Percentiles rank a stretch among this genome's conserved stretches.
Evolutionary conservation across 1,140 invertebrate species (phyloP).

Genomic region (Vanessa atalanta): DNA sequence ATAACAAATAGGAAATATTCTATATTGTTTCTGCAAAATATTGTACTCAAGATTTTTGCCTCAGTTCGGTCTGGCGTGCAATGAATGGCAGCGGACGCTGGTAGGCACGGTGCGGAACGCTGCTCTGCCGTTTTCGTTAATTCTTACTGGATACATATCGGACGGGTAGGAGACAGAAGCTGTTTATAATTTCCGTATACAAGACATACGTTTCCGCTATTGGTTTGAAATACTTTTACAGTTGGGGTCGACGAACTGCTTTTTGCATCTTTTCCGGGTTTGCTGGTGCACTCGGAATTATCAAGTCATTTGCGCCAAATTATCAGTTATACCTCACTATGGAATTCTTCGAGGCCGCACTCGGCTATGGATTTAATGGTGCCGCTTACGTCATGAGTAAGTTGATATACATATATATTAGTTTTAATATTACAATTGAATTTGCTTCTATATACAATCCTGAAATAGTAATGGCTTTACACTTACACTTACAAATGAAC

Average conservation of each 20-base stretch:
- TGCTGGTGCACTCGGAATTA: slow-evolving; percentile 74
- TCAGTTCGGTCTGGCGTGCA: slow-evolving; percentile 67
- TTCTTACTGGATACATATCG: slow-evolving; percentile 85
- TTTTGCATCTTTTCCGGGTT: slow-evolving; percentile 70
- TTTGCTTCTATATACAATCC: neutral
- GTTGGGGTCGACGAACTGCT: slow-evolving; percentile 80
- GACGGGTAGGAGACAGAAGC: slow-evolving; percentile 78
- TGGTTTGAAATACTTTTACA: slow-evolving; percentile 40
- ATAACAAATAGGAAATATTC: no score
- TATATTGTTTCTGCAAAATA: no score
- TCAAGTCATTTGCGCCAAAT: slow-evolving; percentile 80
- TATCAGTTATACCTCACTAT: slow-evolving; percentile 80
- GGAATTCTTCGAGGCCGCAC: slow-evolving; percentile 80
- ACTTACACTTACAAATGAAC: no score
- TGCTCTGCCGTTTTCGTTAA: slow-evolving; percentile 85
- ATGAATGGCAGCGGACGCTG: slow-evolving; percentile 85
- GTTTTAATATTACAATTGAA: neutral
- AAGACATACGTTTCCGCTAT: neutral
- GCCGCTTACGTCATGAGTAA: slow-evolving; percentile 83
- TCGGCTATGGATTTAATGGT: slow-evolving; percentile 80
- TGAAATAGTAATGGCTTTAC: no score
- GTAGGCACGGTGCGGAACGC: slow-evolving; percentile 86
- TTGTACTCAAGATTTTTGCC: slow-evolving; percentile 21
- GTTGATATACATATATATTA: slow-evolving; percentile 15
- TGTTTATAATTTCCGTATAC: no score